Evolutionary conservation across 2,797 vertebrate genomes (phyloP), one percentile per base, ranked within the genome.

Genomic region (Halcyon leucocephala): DNA sequence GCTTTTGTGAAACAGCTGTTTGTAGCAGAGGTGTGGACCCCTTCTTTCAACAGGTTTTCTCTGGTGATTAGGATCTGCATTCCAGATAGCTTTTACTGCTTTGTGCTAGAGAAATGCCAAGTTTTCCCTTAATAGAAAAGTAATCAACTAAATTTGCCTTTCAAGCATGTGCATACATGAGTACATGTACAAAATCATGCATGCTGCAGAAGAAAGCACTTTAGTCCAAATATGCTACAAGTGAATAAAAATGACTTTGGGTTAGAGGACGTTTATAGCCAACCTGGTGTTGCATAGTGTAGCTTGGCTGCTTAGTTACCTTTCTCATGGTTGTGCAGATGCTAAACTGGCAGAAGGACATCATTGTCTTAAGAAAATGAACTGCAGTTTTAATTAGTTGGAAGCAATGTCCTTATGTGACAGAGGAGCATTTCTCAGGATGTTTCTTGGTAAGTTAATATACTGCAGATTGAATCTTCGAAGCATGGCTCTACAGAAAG

Each of bases 41-140:
- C 52, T 93, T 94, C 92, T 96, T 96, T 95, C 95, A 96, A 5
- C 89, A 86, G 16, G 71, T 86, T 96, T 42, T n/a, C 52, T n/a
- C 55, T 92, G 42, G 67, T 78, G 90, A 96, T 96, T 95, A 96
- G 71, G 71, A 94, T 96, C 93, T 93, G 67, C 90, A 87, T 96
- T 96, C 93, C 95, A 73, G 48, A 54, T 60, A 89, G 58, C 55
- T 95, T 92, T 65, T 89, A 70, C 41, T 89, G 71, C 60, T 95
- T 85, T 85, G 29, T 83, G 76, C 64, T 91, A 92, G 64, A 89
- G 83, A 92, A 89, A 80, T 61, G 95, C 93, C 92, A 93, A 87
- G 64, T 93, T 90, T 80, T 64, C 28, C 77, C 71, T 60, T 77
- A 86, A 82, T 5, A 67, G 55, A 77, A 66, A 52, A 92, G 71